Base-by-base conservation (phyloP, 2,113 vertebrate genomes). In the Clarias batrachus region DNA sequence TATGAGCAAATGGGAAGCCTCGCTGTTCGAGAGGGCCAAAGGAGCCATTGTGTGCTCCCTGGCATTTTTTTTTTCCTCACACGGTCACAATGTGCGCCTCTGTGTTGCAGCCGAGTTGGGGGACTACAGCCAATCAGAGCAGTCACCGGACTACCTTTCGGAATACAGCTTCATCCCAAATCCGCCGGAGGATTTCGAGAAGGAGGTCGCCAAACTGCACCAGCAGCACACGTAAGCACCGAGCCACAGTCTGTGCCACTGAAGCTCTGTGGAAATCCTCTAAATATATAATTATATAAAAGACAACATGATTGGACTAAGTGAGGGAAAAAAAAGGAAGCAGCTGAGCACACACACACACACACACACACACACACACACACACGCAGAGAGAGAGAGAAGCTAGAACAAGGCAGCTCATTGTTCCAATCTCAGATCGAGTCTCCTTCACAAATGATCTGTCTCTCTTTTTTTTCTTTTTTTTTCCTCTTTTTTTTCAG, bases 151-250 rank as follows among this genome's bases (percentile, higher is more conserved):
- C 91, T 99, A 99, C 94, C 96, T 99, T 92, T 96, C 96, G 23
- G 97, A 98, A 68, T 99, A 94, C 94, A 95, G 95, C 92, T 99
- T 98, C 95, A 95, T 99, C 94, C 95, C 97, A 90, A 96, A 91
- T 93, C 97, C 98, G 86, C 97, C 96, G 81, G 96, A 97, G 93
- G 97, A 98, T 94, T 99, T 99, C 92, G 97, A 99, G 95, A 99
- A 98, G 93, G 98, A 99, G 94, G 96, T 99, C 89, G 92, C 96
- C 94, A 99, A 99, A 94, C 95, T 97, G 92, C 97, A 99, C 95
- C 97, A 98, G 93, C 98, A 99, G 94, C 97, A 99, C 95, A 97
- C 93, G 98, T 99, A 96, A 33, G 82, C 30, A 1, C 30, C 25
- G 59, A 81, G 57, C 14, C 62, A 62, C 9, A 27, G 74, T 9